These are phyloP conservation scores for Bolinopsis microptera DNA, from an alignment of 37 sponge, comb jelly and placozoan species.

Conservation along the genomic window DNA sequence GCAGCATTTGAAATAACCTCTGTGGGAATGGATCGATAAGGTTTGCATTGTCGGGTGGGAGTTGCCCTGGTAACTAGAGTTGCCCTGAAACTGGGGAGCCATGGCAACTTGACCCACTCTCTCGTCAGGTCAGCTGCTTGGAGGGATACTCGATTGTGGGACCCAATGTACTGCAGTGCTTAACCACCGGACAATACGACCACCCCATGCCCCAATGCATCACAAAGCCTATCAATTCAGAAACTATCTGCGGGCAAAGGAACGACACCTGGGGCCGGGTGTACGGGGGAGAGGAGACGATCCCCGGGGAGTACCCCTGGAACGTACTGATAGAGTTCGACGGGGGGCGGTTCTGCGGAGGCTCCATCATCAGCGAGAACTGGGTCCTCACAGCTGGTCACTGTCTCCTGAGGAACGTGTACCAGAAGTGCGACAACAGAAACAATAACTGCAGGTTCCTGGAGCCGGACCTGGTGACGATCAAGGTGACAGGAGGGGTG, in stretches of 20 bases:
- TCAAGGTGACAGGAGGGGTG: background rate
- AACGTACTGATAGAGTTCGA: constrained; percentile 11
- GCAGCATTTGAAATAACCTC: too few species aligned
- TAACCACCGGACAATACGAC: constrained; percentile 1
- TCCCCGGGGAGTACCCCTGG: constrained; percentile 46
- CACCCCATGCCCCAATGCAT: constrained; percentile 8
- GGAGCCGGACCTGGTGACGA: background rate
- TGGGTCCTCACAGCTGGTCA: constrained; percentile 57
- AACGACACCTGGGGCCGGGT: background rate
- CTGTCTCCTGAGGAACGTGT: constrained; percentile 1
- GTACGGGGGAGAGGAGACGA: constrained; percentile 42
- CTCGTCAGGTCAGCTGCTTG: background rate
- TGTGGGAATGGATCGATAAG: too few species aligned
- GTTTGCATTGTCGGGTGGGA: too few species aligned
- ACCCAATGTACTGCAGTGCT: background rate
- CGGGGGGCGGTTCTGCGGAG: constrained; percentile 16
- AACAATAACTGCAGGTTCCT: background rate
- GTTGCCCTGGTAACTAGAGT: background rate
- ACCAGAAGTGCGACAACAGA: background rate
- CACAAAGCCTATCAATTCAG: background rate
- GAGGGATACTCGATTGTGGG: constrained; percentile 52
- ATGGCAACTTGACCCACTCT: background rate
- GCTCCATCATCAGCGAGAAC: constrained; percentile 18
- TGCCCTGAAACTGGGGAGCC: too few species aligned
- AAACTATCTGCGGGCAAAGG: background rate